Evolutionary conservation across 2,113 vertebrate genomes (phyloP), one percentile per base, ranked within the genome.

Genomic region (Eulemur rufifrons): DNA sequence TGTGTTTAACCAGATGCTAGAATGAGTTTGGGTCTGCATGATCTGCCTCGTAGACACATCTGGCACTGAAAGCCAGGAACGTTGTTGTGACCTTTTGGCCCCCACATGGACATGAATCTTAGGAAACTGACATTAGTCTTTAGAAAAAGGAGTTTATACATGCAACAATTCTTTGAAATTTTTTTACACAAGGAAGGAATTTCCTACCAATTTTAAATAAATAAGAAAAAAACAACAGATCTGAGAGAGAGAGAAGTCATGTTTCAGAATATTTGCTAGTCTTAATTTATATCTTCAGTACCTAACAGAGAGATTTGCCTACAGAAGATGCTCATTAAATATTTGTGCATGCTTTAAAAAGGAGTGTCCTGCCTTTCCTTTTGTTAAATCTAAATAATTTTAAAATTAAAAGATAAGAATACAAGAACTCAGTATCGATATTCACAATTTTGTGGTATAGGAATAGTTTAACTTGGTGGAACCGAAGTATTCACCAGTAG

Each of bases 1-100:
- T 69, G 84, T 94, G 66, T 93, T 86, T 93, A 85, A 71, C 93
- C 90, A 96, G 85, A 90, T 92, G 88, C 50, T 90, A 45, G 52
- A 68, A 77, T 59, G 42, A 80, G n/a, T 74, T 84, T 69, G 78
- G 68, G 32, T 77, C n/a, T 66, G 47, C 61, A 73, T 15, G 32
- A 82, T 20, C 37, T 27, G 45, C 71, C 68, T 45, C 5, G 4
- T 27, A 91, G 29, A 86, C 80, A 96, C 87, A 95, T 95, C 95
- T 94, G 91, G 61, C 59, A 81, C 34, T 56, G 86, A 94, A 87
- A 92, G 61, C 54, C 73, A 56, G 88, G 68, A 90, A 88, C 12
- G 1, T 12, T 66, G 29, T 59, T 78, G 52, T 61, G 71, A 94
- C 71, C 93, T 91, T 84, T 95, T 56, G 96, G 47, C 20, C 74